Evolutionary conservation across 2,113 vertebrate species (phyloP).

Genomic region (Thinocorus orbignyianus): DNA sequence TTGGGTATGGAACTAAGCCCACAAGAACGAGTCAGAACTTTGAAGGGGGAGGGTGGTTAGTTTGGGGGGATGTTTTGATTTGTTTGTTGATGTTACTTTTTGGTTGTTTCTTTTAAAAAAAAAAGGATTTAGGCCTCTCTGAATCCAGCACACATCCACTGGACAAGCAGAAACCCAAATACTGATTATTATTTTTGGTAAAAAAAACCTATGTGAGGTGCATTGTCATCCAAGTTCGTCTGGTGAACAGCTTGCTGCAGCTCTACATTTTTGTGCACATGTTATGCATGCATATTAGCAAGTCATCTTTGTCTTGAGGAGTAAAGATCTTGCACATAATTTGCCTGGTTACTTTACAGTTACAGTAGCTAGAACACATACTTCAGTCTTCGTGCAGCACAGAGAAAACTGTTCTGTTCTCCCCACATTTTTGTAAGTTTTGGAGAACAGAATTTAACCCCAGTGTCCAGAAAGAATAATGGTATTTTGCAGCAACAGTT

Average conservation of each 20-base stretch:
- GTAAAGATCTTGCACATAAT: slow-evolving; percentile 69
- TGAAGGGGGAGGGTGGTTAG: slow-evolving; percentile 27
- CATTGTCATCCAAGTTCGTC: slow-evolving; percentile 64
- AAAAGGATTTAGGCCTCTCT: slow-evolving; percentile 18
- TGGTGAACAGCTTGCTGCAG: slow-evolving; percentile 60
- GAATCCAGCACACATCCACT: slow-evolving; percentile 45
- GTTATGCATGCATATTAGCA: slow-evolving; percentile 71
- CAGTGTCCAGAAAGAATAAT: not conserved
- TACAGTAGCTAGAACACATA: slow-evolving; percentile 46
- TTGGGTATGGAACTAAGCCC: slow-evolving; percentile 72
- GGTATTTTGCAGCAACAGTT: not conserved
- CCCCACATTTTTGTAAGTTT: not conserved
- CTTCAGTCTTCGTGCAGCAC: not conserved
- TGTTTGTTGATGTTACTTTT: not conserved
- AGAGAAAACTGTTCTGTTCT: not conserved
- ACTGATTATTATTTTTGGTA: not conserved
- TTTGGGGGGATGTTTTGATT: slow-evolving; percentile 36
- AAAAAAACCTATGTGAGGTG: slow-evolving; percentile 60
- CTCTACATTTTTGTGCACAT: slow-evolving; percentile 61
- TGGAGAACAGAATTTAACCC: not conserved
- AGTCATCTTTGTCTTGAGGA: slow-evolving; percentile 76
- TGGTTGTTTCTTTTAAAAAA: not conserved
- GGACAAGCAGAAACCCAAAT: slow-evolving; percentile 52
- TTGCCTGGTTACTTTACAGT: slow-evolving; percentile 66
- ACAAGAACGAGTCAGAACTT: slow-evolving; percentile 66